Conservation (phyloP, 2,797 vertebrate species). For the Trematomus bernacchii region DNA sequence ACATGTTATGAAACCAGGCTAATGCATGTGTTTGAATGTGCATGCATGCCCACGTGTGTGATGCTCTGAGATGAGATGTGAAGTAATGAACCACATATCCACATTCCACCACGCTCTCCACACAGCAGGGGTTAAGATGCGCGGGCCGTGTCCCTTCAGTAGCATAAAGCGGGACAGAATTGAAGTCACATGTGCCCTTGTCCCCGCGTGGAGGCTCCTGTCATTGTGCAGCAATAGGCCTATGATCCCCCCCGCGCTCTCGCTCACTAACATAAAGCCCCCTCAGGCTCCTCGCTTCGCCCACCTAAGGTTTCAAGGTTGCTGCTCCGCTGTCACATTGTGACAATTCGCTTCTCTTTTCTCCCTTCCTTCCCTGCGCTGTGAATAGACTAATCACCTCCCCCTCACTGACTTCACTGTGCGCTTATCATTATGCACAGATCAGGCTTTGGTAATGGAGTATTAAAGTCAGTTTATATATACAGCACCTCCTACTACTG, state of each 20-base stretch:
- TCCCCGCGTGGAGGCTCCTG: constrained; percentile 60
- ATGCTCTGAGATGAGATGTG: constrained; percentile 7
- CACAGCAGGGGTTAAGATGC: constrained; percentile 26
- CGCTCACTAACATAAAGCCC: constrained; percentile 71
- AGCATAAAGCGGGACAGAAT: constrained; percentile 21
- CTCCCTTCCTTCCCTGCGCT: constrained; percentile 18
- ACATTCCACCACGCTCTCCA: background rate
- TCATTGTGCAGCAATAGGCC: constrained; percentile 63
- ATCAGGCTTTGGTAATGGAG: constrained; percentile 52
- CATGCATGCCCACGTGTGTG: background rate
- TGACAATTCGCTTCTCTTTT: constrained; percentile 39
- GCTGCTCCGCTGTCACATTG: constrained; percentile 65
- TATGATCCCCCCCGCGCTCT: constrained; percentile 72
- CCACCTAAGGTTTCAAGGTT: constrained; percentile 82
- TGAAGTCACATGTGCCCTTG: constrained; percentile 66
- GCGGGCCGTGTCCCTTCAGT: constrained; percentile 25
- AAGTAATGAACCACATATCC: constrained; percentile 30
- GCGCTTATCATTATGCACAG: constrained; percentile 52
- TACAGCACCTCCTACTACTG: constrained; percentile 8
- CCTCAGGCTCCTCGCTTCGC: constrained; percentile 70
- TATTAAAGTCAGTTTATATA: constrained; percentile 38
- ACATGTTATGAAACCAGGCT: background rate
- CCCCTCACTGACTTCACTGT: constrained; percentile 51
- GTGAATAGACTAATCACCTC: constrained; percentile 60
- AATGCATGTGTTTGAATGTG: background rate